A percentile compares a stretch with the other conserved stretches of the same genome.
Evolutionary conservation across 2,113 vertebrate species (phyloP).

Genomic region (Murina feae): DNA sequence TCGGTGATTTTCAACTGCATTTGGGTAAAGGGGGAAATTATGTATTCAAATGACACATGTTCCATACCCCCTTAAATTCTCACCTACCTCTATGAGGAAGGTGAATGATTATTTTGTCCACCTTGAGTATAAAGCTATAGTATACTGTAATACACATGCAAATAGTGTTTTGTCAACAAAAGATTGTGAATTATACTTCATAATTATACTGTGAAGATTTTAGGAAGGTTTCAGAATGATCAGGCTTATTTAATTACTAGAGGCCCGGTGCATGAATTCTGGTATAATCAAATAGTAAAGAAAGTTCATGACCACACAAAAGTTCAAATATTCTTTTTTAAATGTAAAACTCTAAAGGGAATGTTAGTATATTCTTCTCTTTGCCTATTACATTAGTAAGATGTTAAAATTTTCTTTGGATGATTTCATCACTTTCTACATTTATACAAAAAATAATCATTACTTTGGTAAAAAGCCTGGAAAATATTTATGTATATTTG

Average conservation of each 20-base stretch:
- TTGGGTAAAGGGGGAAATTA: background rate
- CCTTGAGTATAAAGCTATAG: background rate
- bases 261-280: background rate
- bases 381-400: background rate
- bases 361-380: background rate
- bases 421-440: background rate
- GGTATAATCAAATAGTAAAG: background rate
- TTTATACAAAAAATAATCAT: slow-evolving; percentile 25
- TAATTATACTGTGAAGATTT: background rate
- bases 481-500: background rate
- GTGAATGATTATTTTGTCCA: background rate
- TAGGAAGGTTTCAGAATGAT: background rate
- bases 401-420: background rate
- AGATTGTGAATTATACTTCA: background rate
- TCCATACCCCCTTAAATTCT: background rate
- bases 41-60: background rate
- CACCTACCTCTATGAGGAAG: accelerated
- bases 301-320: background rate
- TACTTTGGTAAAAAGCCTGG: slow-evolving; percentile 15
- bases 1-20: background rate
- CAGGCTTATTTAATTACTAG: background rate
- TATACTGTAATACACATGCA: background rate
- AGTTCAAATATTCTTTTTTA: background rate
- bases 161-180: background rate
- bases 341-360: background rate